A percentile compares a stretch with the other conserved stretches of the same genome.
These are phyloP conservation scores for Myiozetetes cayanensis DNA, from an alignment of 2,113 vertebrate species.

Conservation along the genomic window DNA sequence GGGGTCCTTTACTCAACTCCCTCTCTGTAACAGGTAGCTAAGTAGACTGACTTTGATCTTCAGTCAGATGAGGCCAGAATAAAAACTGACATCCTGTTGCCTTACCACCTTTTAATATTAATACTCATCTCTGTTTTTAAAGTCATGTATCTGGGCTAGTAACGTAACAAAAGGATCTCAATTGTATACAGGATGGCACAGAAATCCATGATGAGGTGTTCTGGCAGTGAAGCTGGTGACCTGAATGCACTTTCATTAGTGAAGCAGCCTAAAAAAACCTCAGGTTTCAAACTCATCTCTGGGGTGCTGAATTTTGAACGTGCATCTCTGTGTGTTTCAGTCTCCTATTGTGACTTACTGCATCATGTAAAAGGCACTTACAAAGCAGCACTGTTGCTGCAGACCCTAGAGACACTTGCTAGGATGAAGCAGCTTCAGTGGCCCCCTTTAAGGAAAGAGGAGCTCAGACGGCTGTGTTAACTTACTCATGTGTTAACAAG, in stretches of 20 bases:
- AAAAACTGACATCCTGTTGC: neutral
- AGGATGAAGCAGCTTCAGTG: neutral
- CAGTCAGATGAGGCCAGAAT: neutral
- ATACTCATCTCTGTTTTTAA: neutral
- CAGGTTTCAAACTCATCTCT: neutral
- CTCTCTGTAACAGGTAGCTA: neutral
- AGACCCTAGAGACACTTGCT: neutral
- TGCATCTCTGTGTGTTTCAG: neutral
- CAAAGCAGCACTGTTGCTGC: neutral
- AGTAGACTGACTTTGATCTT: neutral
- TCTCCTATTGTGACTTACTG: neutral
- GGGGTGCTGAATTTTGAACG: neutral
- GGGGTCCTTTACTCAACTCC: neutral
- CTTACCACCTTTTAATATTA: neutral
- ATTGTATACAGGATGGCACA: neutral
- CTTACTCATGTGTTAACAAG: neutral
- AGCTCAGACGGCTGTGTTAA: neutral
- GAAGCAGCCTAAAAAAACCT: neutral
- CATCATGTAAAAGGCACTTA: neutral
- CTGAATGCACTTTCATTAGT: neutral
- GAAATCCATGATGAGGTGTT: neutral
- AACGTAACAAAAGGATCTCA: neutral
- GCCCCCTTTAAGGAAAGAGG: neutral
- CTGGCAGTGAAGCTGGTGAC: neutral
- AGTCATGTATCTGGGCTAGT: neutral